These are phyloP conservation scores for Argya squamiceps DNA, from an alignment of 2,797 vertebrate genomes.

Conservation along the genomic window DNA sequence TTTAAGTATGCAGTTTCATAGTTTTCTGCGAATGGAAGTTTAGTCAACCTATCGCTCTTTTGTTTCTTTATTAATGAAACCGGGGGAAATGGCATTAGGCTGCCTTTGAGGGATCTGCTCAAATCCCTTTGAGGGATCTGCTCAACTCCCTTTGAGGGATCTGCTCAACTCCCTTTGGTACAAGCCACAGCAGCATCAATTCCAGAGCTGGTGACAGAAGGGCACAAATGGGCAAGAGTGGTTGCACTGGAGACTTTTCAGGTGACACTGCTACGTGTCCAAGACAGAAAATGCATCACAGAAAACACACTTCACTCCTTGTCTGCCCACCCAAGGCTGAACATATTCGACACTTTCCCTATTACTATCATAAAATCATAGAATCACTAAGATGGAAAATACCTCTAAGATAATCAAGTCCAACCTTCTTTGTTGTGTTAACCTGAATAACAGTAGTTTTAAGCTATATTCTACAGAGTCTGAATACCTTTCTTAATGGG, in stretches of 20 bases:
- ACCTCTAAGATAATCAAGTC: background rate
- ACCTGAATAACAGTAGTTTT: background rate
- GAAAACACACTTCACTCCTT: background rate
- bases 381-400: background rate
- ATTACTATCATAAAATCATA: background rate
- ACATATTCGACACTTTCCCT: background rate
- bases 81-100: rapidly evolving
- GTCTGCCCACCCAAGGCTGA: background rate
- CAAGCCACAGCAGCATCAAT: background rate
- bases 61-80: background rate
- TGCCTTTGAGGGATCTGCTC: background rate
- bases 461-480: background rate
- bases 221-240: background rate
- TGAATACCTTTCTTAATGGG: background rate
- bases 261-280: background rate
- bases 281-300: background rate
- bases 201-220: background rate
- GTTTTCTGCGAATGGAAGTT: background rate
- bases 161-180: background rate
- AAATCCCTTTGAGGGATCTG: background rate
- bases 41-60: background rate
- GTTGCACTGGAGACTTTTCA: background rate
- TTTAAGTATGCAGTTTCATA: background rate
- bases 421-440: background rate
- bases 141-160: background rate